Percentiles rank a stretch among this genome's conserved stretches.
These are phyloP conservation scores for Cephus spinipes DNA, from an alignment of 2,888 invertebrate species.

Conservation along the genomic window DNA sequence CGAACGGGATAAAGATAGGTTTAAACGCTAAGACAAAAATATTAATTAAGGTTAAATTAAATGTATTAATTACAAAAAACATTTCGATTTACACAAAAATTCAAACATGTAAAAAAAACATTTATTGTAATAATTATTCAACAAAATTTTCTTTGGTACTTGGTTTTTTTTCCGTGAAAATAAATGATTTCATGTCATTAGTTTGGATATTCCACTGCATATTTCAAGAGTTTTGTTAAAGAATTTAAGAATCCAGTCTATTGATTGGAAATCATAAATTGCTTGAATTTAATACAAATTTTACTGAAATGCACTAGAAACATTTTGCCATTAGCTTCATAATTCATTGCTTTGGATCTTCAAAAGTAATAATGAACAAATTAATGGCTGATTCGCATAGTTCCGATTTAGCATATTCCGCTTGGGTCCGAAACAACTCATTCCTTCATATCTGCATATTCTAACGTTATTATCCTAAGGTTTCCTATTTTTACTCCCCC, in stretches of 20 bases:
- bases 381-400: no score
- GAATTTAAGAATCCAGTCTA: no score
- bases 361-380: no score
- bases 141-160: neutral
- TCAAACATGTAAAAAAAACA: neutral
- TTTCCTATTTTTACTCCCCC: conserved; percentile 12
- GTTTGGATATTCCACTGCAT: neutral
- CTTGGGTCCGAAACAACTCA: no score
- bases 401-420: no score
- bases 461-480: conserved; percentile 7
- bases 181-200: neutral
- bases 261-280: no score
- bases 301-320: no score
- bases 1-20: neutral
- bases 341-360: no score
- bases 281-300: no score
- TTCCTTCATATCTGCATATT: conserved; percentile 14
- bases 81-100: neutral
- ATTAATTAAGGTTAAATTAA: neutral
- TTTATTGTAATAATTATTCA: neutral
- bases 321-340: no score
- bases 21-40: neutral
- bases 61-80: neutral
- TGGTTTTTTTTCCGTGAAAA: neutral
- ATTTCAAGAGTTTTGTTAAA: neutral